Evolutionary conservation across 2,888 invertebrate genomes (phyloP).

Genomic region (Rhyacophila evoluta): DNA sequence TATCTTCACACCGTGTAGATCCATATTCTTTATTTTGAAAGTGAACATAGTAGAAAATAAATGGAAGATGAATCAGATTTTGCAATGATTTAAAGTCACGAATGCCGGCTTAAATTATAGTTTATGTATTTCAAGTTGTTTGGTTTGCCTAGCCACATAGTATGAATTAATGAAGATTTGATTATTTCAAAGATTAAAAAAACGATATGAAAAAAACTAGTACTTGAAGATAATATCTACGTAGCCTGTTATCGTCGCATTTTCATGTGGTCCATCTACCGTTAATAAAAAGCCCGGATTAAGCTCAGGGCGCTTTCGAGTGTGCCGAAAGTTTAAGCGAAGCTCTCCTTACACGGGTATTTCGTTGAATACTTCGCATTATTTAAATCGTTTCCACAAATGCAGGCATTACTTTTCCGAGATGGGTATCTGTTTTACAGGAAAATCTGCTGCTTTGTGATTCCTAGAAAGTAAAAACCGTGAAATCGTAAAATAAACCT

Average conservation of each 20-base stretch:
- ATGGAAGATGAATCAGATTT: too few relatives aligned
- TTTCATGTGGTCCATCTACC: neutral
- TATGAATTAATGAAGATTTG: too few relatives aligned
- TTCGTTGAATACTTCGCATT: neutral
- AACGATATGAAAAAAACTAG: too few relatives aligned
- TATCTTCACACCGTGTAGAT: too few relatives aligned
- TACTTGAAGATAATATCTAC: neutral
- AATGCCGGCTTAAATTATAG: too few relatives aligned
- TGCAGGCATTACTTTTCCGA: neutral
- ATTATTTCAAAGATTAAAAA: too few relatives aligned
- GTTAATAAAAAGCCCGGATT: neutral
- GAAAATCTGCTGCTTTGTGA: neutral
- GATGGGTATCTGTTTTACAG: conserved; percentile 13
- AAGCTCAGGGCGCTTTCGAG: neutral
- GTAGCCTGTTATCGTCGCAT: neutral
- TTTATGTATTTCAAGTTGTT: too few relatives aligned
- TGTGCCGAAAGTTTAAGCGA: neutral
- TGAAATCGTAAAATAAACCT: neutral
- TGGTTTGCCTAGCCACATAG: too few relatives aligned
- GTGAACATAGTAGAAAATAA: too few relatives aligned
- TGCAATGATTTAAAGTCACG: too few relatives aligned
- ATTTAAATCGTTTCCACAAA: conserved; percentile 16
- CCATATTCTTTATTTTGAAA: too few relatives aligned
- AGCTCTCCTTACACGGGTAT: neutral
- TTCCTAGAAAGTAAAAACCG: neutral